Percentiles rank a stretch among this genome's conserved stretches.
Evolutionary conservation across 2,797 vertebrate species (phyloP).

Genomic region (Rhynchonycteris naso): DNA sequence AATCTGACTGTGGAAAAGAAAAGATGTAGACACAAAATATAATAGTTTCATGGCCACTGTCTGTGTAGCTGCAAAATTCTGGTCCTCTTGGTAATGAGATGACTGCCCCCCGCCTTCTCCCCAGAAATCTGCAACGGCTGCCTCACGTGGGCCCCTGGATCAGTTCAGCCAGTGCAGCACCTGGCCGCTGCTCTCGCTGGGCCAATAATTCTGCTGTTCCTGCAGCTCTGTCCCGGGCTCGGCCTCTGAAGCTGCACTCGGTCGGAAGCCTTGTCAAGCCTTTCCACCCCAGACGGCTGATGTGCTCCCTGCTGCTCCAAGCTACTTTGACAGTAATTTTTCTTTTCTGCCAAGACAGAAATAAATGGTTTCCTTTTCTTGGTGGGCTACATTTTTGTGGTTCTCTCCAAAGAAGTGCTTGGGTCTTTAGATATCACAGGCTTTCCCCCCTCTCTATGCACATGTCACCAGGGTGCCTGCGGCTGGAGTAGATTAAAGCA

Average conservation of each 20-base stretch:
- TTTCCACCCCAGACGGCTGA: not conserved
- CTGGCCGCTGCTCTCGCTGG: not conserved
- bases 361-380: not conserved
- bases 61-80: not conserved
- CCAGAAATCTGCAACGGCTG: not conserved
- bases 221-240: not conserved
- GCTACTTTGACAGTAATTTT: not conserved
- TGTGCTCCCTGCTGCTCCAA: not conserved
- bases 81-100: not conserved
- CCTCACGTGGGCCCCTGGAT: not conserved
- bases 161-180: not conserved
- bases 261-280: not conserved
- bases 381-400: not conserved
- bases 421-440: not conserved
- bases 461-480: not conserved
- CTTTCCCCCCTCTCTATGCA: not conserved
- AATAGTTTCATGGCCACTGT: not conserved
- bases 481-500: not conserved
- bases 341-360: not conserved
- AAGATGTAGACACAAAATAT: not conserved
- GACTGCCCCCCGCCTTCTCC: too few relatives aligned
- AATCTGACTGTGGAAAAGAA: slow-evolving; percentile 7
- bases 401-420: not conserved
- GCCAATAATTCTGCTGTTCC: not conserved
- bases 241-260: not conserved